Evolutionary conservation across 2,113 vertebrate genomes (phyloP).

Genomic region (Lophochroa leadbeateri): DNA sequence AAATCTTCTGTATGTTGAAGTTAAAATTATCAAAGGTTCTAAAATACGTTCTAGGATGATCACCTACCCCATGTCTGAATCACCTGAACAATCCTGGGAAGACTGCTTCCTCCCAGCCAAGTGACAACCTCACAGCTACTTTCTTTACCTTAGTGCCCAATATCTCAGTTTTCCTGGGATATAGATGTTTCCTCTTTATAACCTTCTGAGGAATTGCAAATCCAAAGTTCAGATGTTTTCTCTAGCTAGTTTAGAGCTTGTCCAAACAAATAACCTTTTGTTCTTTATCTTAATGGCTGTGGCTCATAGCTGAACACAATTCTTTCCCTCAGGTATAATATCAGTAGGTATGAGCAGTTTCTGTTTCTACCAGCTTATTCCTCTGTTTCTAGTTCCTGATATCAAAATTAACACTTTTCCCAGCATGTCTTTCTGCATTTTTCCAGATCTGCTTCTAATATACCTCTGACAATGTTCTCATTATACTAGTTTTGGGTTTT

Average conservation of each 20-base stretch:
- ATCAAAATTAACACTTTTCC: neutral
- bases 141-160: neutral
- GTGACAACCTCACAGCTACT: rapidly evolving
- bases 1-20: neutral
- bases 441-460: neutral
- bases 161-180: neutral
- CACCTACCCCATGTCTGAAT: neutral
- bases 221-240: neutral
- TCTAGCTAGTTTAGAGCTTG: neutral
- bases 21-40: neutral
- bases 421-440: neutral
- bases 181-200: neutral
- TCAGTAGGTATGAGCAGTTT: neutral
- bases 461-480: neutral
- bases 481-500: neutral
- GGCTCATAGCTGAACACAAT: neutral
- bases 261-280: neutral
- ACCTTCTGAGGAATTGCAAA: neutral
- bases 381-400: neutral
- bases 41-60: neutral
- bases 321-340: neutral
- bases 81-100: neutral
- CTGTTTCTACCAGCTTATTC: neutral
- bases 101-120: neutral
- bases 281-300: neutral